Percentiles rank a stretch among this genome's conserved stretches.
phyloP scores from a whole-genome alignment of 2,797 vertebrate species.

The Hoplostethus mediterraneus region DNA sequence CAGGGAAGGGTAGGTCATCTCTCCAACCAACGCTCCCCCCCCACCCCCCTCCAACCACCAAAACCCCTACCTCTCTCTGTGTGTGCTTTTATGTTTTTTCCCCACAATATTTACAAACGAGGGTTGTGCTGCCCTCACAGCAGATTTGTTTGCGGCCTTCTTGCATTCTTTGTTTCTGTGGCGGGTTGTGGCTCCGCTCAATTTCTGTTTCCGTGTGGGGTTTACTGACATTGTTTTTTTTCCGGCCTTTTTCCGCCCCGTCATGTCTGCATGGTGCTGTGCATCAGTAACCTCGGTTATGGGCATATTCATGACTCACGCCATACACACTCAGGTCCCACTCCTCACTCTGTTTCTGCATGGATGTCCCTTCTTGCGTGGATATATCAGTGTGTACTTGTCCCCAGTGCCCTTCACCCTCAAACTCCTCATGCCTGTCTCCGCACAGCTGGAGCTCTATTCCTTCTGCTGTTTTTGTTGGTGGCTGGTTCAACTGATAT shows the following conservation, averaged over 20 bases:
- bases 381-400: conserved; percentile 82
- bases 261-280: conserved; percentile 80
- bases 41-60: conserved; percentile 60
- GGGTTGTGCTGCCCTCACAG: conserved; percentile 90
- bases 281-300: conserved; percentile 73
- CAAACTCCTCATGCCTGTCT: conserved; percentile 75
- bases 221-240: conserved; percentile 55
- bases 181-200: conserved; percentile 44
- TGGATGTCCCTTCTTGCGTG: conserved; percentile 74
- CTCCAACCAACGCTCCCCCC: conserved; percentile 79
- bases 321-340: conserved; percentile 67
- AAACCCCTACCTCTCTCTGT: conserved; percentile 83
- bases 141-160: conserved; percentile 87
- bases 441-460: conserved; percentile 78
- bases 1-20: conserved; percentile 99
- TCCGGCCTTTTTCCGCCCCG: conserved; percentile 45
- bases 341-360: conserved; percentile 73
- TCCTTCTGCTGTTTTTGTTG: conserved; percentile 66
- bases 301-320: conserved; percentile 72
- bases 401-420: conserved; percentile 69
- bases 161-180: conserved; percentile 77
- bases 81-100: conserved; percentile 87
- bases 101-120: conserved; percentile 62
- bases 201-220: conserved; percentile 50
- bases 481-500: conserved; percentile 61